Conservation (phyloP, 2,888 invertebrate genomes). For the Torymus aiolomorphi region DNA sequence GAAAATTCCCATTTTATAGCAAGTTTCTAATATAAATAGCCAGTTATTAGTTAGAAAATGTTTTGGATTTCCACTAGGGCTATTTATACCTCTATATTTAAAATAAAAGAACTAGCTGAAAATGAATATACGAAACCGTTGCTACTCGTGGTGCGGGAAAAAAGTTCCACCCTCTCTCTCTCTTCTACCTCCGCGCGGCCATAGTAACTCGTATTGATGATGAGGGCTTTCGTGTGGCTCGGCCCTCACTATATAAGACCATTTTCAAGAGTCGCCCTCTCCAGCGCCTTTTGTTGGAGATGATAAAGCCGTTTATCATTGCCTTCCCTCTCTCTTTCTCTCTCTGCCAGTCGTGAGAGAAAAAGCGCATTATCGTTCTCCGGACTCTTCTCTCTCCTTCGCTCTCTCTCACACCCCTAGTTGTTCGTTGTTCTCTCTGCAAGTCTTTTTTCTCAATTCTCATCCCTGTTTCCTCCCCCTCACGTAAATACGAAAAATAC, state of each 20-base stretch:
- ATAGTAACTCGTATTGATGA: slow-evolving; percentile 55
- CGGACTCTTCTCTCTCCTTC: not conserved
- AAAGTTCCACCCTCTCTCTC: slow-evolving; percentile 15
- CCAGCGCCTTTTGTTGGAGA: slow-evolving; percentile 53
- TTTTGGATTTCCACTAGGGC: too few relatives aligned
- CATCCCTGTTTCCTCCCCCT: not conserved
- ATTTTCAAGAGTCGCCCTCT: slow-evolving; percentile 45
- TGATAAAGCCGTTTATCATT: slow-evolving; percentile 58
- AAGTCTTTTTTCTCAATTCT: slow-evolving; percentile 1
- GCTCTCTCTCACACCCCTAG: not conserved
- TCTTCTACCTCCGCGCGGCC: not conserved
- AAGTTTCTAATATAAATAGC: too few relatives aligned
- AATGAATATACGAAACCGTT: slow-evolving; percentile 24
- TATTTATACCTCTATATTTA: slow-evolving; percentile 7
- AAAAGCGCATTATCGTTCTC: slow-evolving; percentile 52
- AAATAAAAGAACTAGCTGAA: slow-evolving; percentile 24
- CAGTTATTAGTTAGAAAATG: too few relatives aligned
- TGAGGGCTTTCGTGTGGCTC: slow-evolving; percentile 31
- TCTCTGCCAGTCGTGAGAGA: slow-evolving; percentile 9
- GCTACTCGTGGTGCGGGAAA: not conserved
- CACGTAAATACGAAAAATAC: slow-evolving; percentile 28
- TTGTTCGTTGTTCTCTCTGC: slow-evolving; percentile 24
- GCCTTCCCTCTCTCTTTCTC: slow-evolving; percentile 18
- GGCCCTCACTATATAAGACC: slow-evolving; percentile 29
- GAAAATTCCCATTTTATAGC: too few relatives aligned